phyloP scores from a whole-genome alignment of 2,113 vertebrate genomes.

The Felis chaus region DNA sequence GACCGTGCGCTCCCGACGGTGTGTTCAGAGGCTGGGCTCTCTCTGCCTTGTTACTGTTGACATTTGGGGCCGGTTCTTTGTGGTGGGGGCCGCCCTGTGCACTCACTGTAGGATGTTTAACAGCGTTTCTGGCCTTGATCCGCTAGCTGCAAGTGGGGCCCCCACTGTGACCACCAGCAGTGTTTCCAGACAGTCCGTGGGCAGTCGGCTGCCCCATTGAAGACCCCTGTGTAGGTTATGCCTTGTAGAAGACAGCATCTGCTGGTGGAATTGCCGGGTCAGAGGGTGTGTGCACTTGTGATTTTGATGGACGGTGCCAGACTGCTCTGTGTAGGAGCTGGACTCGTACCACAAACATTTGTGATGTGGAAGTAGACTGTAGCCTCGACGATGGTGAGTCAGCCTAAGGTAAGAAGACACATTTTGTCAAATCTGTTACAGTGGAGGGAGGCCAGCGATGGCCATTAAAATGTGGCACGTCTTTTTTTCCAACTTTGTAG shows the following conservation, averaged over 20 bases:
- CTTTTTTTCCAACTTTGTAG: background rate
- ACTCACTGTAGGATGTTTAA: accelerated
- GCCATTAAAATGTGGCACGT: background rate
- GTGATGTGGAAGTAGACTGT: background rate
- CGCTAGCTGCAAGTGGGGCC: background rate
- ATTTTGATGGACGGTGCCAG: background rate
- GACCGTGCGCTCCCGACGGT: accelerated
- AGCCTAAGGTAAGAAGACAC: accelerated
- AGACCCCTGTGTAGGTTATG: no score
- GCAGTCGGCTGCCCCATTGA: accelerated
- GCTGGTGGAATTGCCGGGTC: background rate
- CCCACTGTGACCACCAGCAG: background rate
- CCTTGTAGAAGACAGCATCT: background rate
- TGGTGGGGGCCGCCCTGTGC: background rate
- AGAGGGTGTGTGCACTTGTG: accelerated
- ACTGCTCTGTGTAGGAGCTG: background rate
- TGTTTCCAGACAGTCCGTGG: background rate
- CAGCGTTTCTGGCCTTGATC: background rate
- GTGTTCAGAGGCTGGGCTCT: no score
- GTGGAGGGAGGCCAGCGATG: background rate
- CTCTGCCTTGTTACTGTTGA: background rate
- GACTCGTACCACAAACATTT: background rate
- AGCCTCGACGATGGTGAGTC: accelerated
- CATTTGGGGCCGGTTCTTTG: background rate
- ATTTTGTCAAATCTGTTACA: background rate